Evolutionary conservation across 2,888 invertebrate genomes (phyloP).

Genomic region (Hypomecis punctinalis): DNA sequence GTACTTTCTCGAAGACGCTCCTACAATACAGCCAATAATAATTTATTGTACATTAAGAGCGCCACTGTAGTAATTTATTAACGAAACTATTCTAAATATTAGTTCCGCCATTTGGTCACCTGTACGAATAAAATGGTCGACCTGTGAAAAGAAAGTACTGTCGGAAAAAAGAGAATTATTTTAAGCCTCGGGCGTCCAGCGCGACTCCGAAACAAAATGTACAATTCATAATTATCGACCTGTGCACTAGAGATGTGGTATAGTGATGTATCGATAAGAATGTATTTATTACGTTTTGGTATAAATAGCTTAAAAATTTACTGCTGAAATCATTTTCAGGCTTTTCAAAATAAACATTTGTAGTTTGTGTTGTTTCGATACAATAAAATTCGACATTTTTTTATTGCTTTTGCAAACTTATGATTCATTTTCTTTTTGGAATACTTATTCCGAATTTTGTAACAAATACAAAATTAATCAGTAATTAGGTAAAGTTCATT

Average conservation of each 20-base stretch:
- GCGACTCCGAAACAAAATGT: conserved; percentile 73
- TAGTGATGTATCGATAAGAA: conserved; percentile 26
- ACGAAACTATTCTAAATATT: neutral
- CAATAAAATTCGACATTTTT: too few relatives aligned
- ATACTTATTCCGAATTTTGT: too few relatives aligned
- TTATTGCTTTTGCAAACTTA: too few relatives aligned
- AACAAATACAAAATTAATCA: too few relatives aligned
- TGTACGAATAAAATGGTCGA: neutral
- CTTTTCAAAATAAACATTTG: too few relatives aligned
- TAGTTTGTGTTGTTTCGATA: too few relatives aligned
- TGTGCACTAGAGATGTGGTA: conserved; percentile 59
- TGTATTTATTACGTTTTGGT: neutral
- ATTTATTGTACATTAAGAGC: neutral
- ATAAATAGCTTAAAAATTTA: neutral
- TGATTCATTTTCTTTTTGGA: too few relatives aligned
- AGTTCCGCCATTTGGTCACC: neutral
- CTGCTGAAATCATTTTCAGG: too few relatives aligned
- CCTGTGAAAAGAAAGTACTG: conserved; percentile 68
- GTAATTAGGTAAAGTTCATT: too few relatives aligned
- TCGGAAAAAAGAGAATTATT: conserved; percentile 66
- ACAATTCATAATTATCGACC: conserved; percentile 79
- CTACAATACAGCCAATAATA: conserved; percentile 41
- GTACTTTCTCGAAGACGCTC: conserved; percentile 76
- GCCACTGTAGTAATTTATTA: neutral
- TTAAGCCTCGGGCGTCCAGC: conserved; percentile 61